phyloP scores from a whole-genome alignment of 2,113 vertebrate species.

The Pteronura brasiliensis region DNA sequence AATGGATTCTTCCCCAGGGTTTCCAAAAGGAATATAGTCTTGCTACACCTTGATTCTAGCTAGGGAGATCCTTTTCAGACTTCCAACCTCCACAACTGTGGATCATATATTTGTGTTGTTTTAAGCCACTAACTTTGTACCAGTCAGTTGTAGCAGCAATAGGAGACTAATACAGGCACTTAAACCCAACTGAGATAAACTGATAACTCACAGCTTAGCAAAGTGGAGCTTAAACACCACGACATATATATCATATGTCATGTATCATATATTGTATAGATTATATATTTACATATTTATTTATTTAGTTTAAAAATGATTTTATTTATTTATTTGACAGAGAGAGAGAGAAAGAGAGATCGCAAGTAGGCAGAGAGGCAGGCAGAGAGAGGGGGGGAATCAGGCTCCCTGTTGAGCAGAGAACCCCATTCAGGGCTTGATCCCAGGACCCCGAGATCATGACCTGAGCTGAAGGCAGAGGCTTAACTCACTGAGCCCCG shows the following conservation, averaged over 20 bases:
- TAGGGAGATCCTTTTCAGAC: not conserved
- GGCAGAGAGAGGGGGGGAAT: too few relatives aligned
- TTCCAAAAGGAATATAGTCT: not conserved
- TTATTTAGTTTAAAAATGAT: too few relatives aligned
- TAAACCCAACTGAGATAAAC: not conserved
- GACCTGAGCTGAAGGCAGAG: too few relatives aligned
- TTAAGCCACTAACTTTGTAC: not conserved
- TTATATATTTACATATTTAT: too few relatives aligned
- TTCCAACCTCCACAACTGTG: not conserved
- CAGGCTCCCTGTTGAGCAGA: too few relatives aligned
- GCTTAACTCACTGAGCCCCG: too few relatives aligned
- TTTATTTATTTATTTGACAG: too few relatives aligned
- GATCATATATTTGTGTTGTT: not conserved
- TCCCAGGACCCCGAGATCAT: too few relatives aligned
- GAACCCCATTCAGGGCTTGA: fast-evolving
- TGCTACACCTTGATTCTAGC: not conserved
- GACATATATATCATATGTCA: not conserved
- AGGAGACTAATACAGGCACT: not conserved
- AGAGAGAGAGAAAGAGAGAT: too few relatives aligned
- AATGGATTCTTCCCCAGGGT: not conserved
- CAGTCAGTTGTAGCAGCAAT: not conserved
- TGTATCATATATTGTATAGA: too few relatives aligned
- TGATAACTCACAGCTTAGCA: not conserved
- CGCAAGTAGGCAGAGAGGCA: too few relatives aligned
- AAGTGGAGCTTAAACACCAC: not conserved